These are phyloP conservation scores for Meliscaeva auricollis DNA, from an alignment of 2,888 invertebrate genomes.

Conservation along the genomic window DNA sequence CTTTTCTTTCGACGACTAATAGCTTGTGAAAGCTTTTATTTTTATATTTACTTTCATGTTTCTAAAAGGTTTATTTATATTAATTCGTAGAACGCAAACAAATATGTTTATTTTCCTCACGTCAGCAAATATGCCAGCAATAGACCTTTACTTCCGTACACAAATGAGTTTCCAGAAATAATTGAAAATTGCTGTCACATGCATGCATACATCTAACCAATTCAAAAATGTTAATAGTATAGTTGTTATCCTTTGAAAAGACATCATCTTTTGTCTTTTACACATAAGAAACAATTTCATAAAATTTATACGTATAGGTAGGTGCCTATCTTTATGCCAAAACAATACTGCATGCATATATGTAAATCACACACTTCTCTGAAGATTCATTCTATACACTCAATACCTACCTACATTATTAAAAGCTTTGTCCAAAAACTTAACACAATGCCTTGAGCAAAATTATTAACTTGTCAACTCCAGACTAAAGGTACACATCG, in stretches of 20 bases:
- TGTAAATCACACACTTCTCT: no score
- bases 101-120: no score
- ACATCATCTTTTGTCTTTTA: background rate
- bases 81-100: no score
- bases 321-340: no score
- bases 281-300: background rate
- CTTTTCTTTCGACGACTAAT: no score
- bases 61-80: no score
- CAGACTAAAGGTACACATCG: no score
- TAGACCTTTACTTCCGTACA: background rate
- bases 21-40: no score
- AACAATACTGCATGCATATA: background rate
- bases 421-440: slow-evolving; percentile 20
- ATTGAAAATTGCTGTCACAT: slow-evolving; percentile 21
- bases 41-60: no score
- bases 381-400: background rate
- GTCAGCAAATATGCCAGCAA: no score
- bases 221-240: slow-evolving; percentile 1
- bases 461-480: slow-evolving; percentile 62
- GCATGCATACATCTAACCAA: background rate
- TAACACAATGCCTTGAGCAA: slow-evolving; percentile 12
- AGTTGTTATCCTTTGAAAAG: background rate
- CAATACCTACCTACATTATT: background rate
- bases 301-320: background rate
- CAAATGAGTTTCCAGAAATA: background rate